Base-by-base conservation (phyloP, 1,140 invertebrate genomes). In the Agrypnia vestita region DNA sequence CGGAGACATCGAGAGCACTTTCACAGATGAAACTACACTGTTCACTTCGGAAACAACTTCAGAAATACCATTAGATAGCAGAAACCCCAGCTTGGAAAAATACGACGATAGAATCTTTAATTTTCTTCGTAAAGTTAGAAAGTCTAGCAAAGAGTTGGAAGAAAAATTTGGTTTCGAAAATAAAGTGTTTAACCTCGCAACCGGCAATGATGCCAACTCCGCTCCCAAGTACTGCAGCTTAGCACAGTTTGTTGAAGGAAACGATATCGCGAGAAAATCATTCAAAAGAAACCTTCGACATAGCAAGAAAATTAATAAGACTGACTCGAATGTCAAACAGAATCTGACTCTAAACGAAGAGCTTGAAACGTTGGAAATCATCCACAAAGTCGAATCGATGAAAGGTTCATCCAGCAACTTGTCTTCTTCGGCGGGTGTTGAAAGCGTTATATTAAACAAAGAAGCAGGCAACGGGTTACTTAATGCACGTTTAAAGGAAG, bases 241-340 rank as follows among this genome's bases (percentile, higher is more conserved):
- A 82, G 94, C 94, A 7, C 92, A 94, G 82, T 95, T 95, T 84
- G 93, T 93, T 79, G 94, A 95, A 88, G 94, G 94, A 46, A 95
- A 92, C 85, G 95, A 96, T 85, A 96, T 95, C 76, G 94, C 93
- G 0, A 91, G 94, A 64, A 91, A 92, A 84, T 95, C 94, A 4
- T 94, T 95, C 84, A 93, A 93, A 84, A 91, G 89, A 76, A 86
- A 88, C 53, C 67, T 88, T n/a, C 86, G 84, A 47, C 89, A 87
- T 64, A 90, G 88, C 78, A 80, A 88, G 15, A 90, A 89, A 80
- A 71, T 76, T 44, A 73, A 80, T 0, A 83, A 79, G 53, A 43
- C 56, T 0, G 82, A 83, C 6, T n/a, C 72, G n/a, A 69, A 51
- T 47, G 69, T 62, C 12, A 13, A 15, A 6, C 69, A 49, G 59